These are phyloP conservation scores for Chymomyza amoena DNA, from an alignment of 2,888 invertebrate genomes.

Conservation along the genomic window DNA sequence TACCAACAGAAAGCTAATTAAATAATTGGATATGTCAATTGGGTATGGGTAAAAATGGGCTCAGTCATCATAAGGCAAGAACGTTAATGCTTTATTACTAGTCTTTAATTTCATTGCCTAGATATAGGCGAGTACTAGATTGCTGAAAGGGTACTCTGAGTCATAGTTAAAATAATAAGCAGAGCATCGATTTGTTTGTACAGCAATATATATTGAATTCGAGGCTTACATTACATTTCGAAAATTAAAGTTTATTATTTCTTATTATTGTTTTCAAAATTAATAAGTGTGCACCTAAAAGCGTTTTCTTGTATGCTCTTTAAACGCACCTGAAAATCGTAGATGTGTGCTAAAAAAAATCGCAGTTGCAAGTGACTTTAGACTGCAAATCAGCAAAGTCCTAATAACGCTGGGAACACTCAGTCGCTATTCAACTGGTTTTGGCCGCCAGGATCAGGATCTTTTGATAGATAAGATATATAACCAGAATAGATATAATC, in stretches of 20 bases:
- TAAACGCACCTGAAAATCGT: constrained; percentile 48
- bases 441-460: too few relatives aligned
- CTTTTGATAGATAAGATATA: too few relatives aligned
- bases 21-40: too few relatives aligned
- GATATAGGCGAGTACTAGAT: too few relatives aligned
- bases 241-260: background rate
- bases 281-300: constrained; percentile 49
- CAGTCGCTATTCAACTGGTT: background rate
- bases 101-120: too few relatives aligned
- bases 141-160: too few relatives aligned
- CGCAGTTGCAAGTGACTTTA: constrained; percentile 33
- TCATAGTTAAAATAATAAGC: too few relatives aligned
- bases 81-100: too few relatives aligned
- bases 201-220: background rate
- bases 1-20: too few relatives aligned
- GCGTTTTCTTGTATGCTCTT: constrained; percentile 59
- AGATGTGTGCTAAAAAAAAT: constrained; percentile 45
- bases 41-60: too few relatives aligned
- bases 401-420: constrained; percentile 38
- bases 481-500: background rate
- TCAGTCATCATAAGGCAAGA: too few relatives aligned
- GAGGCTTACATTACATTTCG: too few relatives aligned
- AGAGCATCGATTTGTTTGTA: constrained; percentile 2
- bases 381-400: background rate
- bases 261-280: background rate